These are phyloP conservation scores for Torymus tubicola DNA, from an alignment of 2,888 invertebrate genomes.

Conservation along the genomic window DNA sequence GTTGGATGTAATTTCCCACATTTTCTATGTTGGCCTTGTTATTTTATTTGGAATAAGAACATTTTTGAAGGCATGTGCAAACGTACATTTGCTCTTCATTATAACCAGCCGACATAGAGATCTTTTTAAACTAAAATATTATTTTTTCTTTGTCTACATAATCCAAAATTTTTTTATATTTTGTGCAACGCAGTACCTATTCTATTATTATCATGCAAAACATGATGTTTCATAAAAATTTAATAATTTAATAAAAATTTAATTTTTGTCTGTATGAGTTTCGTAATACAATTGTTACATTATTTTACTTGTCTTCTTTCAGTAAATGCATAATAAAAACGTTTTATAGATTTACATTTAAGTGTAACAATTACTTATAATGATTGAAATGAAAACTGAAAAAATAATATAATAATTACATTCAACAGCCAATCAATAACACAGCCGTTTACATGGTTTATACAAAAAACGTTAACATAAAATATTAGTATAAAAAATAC, in stretches of 20 bases:
- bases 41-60: too few species aligned
- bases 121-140: too few species aligned
- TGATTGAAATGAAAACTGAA: neutral
- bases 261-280: neutral
- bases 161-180: too few species aligned
- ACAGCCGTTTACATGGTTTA: slow-evolving; percentile 14
- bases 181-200: neutral
- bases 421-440: slow-evolving; percentile 19
- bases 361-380: neutral
- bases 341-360: neutral
- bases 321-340: slow-evolving; percentile 7
- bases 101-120: too few species aligned
- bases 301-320: neutral
- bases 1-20: too few species aligned
- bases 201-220: neutral
- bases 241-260: neutral
- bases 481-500: slow-evolving; percentile 48
- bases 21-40: too few species aligned
- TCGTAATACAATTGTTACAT: neutral
- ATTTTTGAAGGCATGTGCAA: too few species aligned
- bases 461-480: slow-evolving; percentile 16
- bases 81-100: too few species aligned
- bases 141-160: too few species aligned
- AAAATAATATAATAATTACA: slow-evolving; percentile 14
- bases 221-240: neutral